Conservation (phyloP, 2,797 vertebrate genomes). For the Oophaga sylvatica region DNA sequence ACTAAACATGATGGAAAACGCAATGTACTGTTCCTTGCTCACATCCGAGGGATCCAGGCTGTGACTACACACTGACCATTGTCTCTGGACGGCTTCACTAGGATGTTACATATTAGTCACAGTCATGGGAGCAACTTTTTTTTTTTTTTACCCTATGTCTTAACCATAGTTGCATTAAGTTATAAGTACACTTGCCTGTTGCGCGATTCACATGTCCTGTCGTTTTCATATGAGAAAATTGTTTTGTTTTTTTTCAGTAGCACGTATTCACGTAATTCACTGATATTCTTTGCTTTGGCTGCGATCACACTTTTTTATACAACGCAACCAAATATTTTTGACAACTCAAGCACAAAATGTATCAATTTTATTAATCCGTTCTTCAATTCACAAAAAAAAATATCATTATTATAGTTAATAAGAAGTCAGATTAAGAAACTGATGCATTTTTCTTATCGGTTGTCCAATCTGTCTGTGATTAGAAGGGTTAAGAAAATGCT, state of each 20-base stretch:
- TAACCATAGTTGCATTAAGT: neutral
- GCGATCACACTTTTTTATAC: neutral
- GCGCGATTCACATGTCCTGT: neutral
- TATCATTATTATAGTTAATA: neutral
- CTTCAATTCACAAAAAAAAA: neutral
- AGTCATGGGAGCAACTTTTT: neutral
- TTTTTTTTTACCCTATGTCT: neutral
- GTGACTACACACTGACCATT: neutral
- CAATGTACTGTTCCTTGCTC: conserved; percentile 3
- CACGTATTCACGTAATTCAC: neutral
- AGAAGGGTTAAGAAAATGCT: neutral
- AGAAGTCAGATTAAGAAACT: neutral
- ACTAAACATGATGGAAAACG: neutral
- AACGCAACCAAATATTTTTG: neutral
- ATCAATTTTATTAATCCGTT: neutral
- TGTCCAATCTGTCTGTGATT: neutral
- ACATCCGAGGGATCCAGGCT: neutral
- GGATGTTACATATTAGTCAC: neutral
- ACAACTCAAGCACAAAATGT: conserved; percentile 5
- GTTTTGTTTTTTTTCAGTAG: neutral
- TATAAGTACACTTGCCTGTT: neutral
- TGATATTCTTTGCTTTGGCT: neutral
- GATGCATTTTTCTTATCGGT: neutral
- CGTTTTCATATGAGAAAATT: too few relatives aligned
- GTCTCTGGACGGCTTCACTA: neutral